Evolutionary conservation across 2,113 vertebrate genomes (phyloP), one percentile per base, ranked within the genome.

Genomic region (Potamarius usumacintae): DNA sequence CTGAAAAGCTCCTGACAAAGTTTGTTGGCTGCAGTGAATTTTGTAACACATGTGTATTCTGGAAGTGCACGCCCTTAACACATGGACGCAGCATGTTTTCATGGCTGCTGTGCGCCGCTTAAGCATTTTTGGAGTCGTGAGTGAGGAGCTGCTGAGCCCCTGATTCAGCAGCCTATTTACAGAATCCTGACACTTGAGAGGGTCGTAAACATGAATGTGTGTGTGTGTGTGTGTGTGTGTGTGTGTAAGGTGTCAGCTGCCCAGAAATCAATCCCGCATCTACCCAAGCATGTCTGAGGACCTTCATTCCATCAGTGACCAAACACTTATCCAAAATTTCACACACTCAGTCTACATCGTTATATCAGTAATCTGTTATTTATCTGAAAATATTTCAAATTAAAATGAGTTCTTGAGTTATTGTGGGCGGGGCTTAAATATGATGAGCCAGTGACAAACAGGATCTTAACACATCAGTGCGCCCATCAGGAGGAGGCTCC

Each of bases 141-240:
- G 86, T 90, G 91, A 83, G 90, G 53, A 78, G 62, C 60, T 50
- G 83, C 72, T 0, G 12, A 48, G 55, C 58, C 55, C 63, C 65
- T 88, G 77, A 74, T 88, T 88, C 87, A 85, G 81, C 67, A 81
- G 92, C 92, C 95, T 97, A 96, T 96, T 97, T 97, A 95, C 95
- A 95, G 93, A 95, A 93, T 93, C 94, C 93, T 25, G 96, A 94
- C 95, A 98, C 96, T 94, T 96, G 97, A 97, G 95, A 94, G 89
- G 82, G 91, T 93, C 92, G 93, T 97, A 97, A 97, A 97, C 96
- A 97, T 95, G 94, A 90, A 89, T 95, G 48, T 52, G 3, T 95
- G 93, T 92, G 95, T 92, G 94, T 85, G 93, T 91, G 10, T n/a
- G 52, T 48, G 52, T 17, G 53, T 60, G 65, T 27, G 77, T 17